These are phyloP conservation scores for Danaus plexippus DNA, from an alignment of 1,140 invertebrate genomes.

Conservation along the genomic window DNA sequence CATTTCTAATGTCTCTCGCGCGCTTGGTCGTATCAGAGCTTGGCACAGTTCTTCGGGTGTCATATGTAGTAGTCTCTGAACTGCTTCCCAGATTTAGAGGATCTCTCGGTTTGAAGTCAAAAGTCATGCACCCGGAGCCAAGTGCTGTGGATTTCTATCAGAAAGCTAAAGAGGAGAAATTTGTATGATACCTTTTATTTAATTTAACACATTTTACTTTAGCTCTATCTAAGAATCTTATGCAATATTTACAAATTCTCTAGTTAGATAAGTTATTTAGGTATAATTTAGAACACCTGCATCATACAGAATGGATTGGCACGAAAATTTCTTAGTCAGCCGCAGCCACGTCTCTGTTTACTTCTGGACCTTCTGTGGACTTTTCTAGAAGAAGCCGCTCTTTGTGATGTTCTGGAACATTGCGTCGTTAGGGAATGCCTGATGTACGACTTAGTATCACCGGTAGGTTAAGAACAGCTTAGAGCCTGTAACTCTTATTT, in stretches of 20 bases:
- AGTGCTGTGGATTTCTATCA: slow-evolving; percentile 37
- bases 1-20: slow-evolving; percentile 55
- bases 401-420: slow-evolving; percentile 61
- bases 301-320: slow-evolving; percentile 33
- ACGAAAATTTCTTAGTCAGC: slow-evolving; percentile 36
- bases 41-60: slow-evolving; percentile 34
- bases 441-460: slow-evolving; percentile 55
- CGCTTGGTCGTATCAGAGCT: slow-evolving; percentile 47
- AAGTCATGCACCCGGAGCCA: slow-evolving; percentile 26
- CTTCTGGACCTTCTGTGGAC: slow-evolving; percentile 57
- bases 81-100: slow-evolving; percentile 49
- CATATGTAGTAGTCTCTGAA: slow-evolving; percentile 56
- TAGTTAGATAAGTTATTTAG: too few species aligned
- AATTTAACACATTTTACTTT: slow-evolving; percentile 5
- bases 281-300: too few species aligned
- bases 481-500: too few species aligned
- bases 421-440: slow-evolving; percentile 57
- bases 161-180: slow-evolving; percentile 35
- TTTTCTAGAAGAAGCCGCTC: slow-evolving; percentile 54
- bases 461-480: slow-evolving; percentile 26
- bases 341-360: slow-evolving; percentile 41
- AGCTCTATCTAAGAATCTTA: too few species aligned
- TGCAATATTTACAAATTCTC: too few species aligned
- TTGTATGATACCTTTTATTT: slow-evolving; percentile 38
- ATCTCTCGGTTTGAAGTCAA: slow-evolving; percentile 35